Base-by-base conservation (phyloP, 2,113 vertebrate species). In the Varanus salvator region DNA sequence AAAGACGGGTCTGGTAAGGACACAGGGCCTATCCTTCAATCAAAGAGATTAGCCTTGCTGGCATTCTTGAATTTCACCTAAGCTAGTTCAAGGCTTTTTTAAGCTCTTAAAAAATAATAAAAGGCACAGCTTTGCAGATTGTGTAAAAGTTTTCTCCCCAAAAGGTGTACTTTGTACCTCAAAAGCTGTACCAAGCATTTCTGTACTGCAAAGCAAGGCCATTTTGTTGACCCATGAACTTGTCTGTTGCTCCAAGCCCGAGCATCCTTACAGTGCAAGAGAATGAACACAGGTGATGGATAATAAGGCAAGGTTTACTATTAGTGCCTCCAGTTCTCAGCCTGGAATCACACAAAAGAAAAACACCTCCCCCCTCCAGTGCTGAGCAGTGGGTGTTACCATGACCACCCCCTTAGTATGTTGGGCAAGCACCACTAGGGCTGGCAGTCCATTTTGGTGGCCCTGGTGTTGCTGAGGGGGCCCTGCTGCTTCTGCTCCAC, bases 1-100 rank as follows among this genome's bases (percentile, higher is more conserved):
- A 92, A 81, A 84, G 34, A 29, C 87, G 52, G 94, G 19, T 76
- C 17, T 54, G 77, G 14, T 68, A 19, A 60, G 3, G 66, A 8
- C 68, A 87, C 29, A 29, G 23, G 2, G 23, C 64, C 85, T 66
- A 50, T 77, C 34, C 31, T 54, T 69, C 44, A 50, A 12, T 48
- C 25, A 87, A 76, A 66, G 78, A 8, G 17, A 27, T 54, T 17
- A 87, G 72, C 29, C 48, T 48, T 72, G 69, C 17, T 66, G 34
- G 85, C 82, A 68, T 31, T 71, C 8, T 25, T 25, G 50, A 23
- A 15, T 60, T 76, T 75, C n/a, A 52, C 34, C 1, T 31, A 14
- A 78, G 27, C 27, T 52, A 52, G 60, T 15, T 64, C 60, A 64
- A 64, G 17, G 19, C 21, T 64, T 21, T 19, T 64, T 19, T 64